A percentile compares a stretch with the other conserved stretches of the same genome.
These are phyloP conservation scores for Leptinotarsa texana DNA, from an alignment of 1,140 invertebrate species.

Conservation along the genomic window DNA sequence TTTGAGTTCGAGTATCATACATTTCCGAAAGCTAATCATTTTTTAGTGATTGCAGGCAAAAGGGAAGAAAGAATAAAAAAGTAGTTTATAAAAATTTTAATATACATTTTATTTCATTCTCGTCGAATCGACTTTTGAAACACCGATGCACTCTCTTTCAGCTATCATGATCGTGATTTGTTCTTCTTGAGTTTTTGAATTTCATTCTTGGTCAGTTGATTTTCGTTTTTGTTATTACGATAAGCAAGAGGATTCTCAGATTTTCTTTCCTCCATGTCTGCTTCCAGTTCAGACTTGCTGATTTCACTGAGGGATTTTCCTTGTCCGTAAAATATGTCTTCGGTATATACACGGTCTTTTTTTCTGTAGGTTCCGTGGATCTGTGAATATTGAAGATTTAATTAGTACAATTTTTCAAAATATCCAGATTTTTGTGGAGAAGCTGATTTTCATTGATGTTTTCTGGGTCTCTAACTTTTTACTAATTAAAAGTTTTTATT, in stretches of 20 bases:
- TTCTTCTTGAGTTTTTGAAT: slow-evolving; percentile 11
- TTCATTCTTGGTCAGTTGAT: slow-evolving; percentile 28
- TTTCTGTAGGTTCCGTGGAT: slow-evolving; percentile 70
- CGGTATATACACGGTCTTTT: slow-evolving; percentile 67
- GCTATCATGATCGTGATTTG: background rate
- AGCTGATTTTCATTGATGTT: too few species aligned
- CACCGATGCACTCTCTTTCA: background rate
- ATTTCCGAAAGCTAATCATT: too few species aligned
- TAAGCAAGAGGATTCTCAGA: slow-evolving; percentile 62
- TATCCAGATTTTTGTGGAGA: too few species aligned
- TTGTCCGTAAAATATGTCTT: slow-evolving; percentile 67
- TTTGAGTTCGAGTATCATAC: too few species aligned
- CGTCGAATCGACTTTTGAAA: too few species aligned
- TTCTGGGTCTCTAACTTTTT: too few species aligned
- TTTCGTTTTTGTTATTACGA: slow-evolving; percentile 50
- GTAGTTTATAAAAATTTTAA: too few species aligned
- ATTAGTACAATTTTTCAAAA: too few species aligned
- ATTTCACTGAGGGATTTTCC: slow-evolving; percentile 60
- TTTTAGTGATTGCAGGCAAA: too few species aligned
- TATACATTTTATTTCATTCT: too few species aligned
- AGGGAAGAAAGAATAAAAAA: too few species aligned
- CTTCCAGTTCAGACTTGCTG: slow-evolving; percentile 55
- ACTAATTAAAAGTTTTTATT: too few species aligned
- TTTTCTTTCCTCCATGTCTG: slow-evolving; percentile 57
- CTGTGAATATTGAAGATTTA: slow-evolving; percentile 51